Evolutionary conservation across 2,888 invertebrate genomes (phyloP).

Genomic region (Patella pellucida): DNA sequence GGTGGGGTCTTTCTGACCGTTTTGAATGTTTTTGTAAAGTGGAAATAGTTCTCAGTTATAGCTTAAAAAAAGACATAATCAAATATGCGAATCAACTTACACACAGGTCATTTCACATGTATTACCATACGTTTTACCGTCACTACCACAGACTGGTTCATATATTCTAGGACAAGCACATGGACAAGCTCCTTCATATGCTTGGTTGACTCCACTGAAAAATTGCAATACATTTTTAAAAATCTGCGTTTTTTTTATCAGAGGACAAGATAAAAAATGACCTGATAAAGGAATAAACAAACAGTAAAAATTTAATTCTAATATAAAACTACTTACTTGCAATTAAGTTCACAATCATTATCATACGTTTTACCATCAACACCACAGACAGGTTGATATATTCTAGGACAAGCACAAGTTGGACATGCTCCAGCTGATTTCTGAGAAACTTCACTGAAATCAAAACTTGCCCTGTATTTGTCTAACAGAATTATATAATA

Average conservation of each 20-base stretch:
- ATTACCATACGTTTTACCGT: conserved; percentile 23
- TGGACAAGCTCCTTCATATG: conserved; percentile 14
- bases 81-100: conserved; percentile 6
- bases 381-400: conserved; percentile 24
- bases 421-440: conserved; percentile 15
- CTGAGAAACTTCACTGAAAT: conserved; percentile 9
- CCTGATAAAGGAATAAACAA: no score
- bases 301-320: no score
- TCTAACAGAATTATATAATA: no score
- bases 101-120: conserved; percentile 18
- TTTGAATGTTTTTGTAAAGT: no score
- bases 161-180: conserved; percentile 20
- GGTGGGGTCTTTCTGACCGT: no score
- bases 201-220: conserved; percentile 8
- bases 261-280: no score
- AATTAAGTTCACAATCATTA: conserved; percentile 24
- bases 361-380: conserved; percentile 5
- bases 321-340: neutral
- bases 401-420: neutral
- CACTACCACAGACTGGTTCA: conserved; percentile 22
- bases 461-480: no score
- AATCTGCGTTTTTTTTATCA: no score
- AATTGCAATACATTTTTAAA: no score
- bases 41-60: no score
- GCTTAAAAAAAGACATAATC: no score